Evolutionary conservation across 2,888 invertebrate species (phyloP), one percentile per base, ranked within the genome.

Genomic region (Diplazon laetatorius): DNA sequence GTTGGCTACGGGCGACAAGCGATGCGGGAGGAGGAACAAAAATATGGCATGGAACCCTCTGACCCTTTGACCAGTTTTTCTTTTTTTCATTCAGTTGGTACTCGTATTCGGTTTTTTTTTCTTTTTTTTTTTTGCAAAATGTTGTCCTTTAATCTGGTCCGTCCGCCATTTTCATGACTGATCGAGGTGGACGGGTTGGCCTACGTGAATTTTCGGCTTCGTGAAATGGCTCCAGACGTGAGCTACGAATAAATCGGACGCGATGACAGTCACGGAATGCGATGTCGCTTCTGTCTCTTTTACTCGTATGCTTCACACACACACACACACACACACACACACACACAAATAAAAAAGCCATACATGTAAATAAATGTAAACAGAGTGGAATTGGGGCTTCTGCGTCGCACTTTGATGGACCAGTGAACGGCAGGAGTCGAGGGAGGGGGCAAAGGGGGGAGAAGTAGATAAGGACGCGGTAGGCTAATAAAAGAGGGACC

Each of bases 371-470:
- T 30, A 6, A 2, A 30, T 30, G 30, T 6, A 30, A 6, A 46
- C n/a, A 1, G 14, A 25, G 6, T 52, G 25, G 8, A 52, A 52
- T 52, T 52, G n/a, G 52, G 14, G 52, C 52, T 52, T 52, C 30
- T 52, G 52, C 52, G 52, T 52, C 52, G n/a, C 52, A 52, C 25
- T 25, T 25, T 52, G 30, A 52, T 52, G n/a, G n/a, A n/a, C n/a
- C n/a, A n/a, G n/a, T n/a, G n/a, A n/a, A n/a, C n/a, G n/a, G n/a
- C n/a, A n/a, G n/a, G n/a, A n/a, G n/a, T 6, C 30, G 25, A 10
- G 12, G 30, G 52, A 30, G 30, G 9, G n/a, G n/a, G 14, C 50
- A 12, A n/a, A n/a, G n/a, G n/a, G n/a, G n/a, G n/a, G n/a, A n/a
- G 50, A 50, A 6, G 25, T 30, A 25, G 3, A 50, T 8, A 52